Percentiles rank a stretch among this genome's conserved stretches.
Evolutionary conservation across 2,113 vertebrate species (phyloP).

Genomic region (Aleadryas rufinucha): DNA sequence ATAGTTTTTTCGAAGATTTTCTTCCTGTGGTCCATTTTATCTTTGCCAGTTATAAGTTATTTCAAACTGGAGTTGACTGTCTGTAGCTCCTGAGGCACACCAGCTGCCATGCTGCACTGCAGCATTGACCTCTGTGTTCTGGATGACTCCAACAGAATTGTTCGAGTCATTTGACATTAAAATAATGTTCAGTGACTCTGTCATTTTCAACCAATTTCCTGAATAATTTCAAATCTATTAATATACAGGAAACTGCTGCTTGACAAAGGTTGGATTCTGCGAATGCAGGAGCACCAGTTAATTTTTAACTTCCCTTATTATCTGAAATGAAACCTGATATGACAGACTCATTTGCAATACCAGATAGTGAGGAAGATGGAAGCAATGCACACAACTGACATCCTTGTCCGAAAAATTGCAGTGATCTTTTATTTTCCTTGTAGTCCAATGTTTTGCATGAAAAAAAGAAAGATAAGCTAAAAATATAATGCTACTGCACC

Average conservation of each 20-base stretch:
- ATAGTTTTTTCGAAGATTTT: neutral
- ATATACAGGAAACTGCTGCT: constrained; percentile 72
- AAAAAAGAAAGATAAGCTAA: neutral
- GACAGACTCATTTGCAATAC: constrained; percentile 49
- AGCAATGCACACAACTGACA: neutral
- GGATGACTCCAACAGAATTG: constrained; percentile 59
- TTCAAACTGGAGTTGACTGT: neutral
- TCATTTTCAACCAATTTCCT: constrained; percentile 76
- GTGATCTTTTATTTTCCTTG: neutral
- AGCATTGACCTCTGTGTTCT: constrained; percentile 53
- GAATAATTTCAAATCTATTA: constrained; percentile 77
- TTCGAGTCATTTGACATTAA: constrained; percentile 70
- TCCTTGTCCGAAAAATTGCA: neutral
- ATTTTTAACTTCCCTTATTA: constrained; percentile 69
- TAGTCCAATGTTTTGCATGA: neutral
- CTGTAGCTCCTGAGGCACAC: neutral
- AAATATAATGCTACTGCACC: neutral
- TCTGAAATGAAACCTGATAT: constrained; percentile 47
- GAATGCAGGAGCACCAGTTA: constrained; percentile 58
- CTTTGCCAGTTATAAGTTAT: neutral
- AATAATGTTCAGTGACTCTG: constrained; percentile 67
- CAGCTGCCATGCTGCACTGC: neutral
- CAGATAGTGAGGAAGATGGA: constrained; percentile 32
- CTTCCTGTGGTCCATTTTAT: neutral
- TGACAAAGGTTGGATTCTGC: constrained; percentile 68